Base-by-base conservation (phyloP, 2,888 invertebrate species). In the Sisyra terminalis region DNA sequence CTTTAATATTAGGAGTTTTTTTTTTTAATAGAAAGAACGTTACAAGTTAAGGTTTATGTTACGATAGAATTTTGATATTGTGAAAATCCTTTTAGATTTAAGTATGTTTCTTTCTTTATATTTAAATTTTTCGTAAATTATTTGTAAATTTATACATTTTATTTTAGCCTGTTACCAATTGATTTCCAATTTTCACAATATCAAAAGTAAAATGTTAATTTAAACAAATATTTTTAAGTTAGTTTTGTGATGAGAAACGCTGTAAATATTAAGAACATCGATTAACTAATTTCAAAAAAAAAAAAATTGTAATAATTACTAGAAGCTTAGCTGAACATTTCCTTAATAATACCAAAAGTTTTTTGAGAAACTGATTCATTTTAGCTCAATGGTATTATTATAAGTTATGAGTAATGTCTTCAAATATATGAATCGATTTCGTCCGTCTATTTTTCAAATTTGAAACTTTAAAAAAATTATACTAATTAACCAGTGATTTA, bases 241-340 rank as follows among this genome's bases (percentile, higher is more conserved):
- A 34, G 15, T 11, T n/a, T 17, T 30, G 18, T 30, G 39, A 39
- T 39, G 39, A 39, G 39, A 39, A 39, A 30, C 14, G 38, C 16
- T 39, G 39, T 39, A 39, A 15, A 39, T 39, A 39, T 39, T 29
- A 14, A 30, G 18, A 30, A 39, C 39, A 39, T 39, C 39, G 39
- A 39, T 30, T 29, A 39, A 37, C 24, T 24, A 24, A 5, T 24
- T 24, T 24, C 24, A 24, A 24, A 24, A 24, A 24, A 24, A 24
- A 24, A 24, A 24, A 24, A 24, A 24, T 24, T 5, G 7, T 24
- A 24, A 24, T 24, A 24, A n/a, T n/a, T n/a, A n/a, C n/a, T 24
- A 24, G 24, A 24, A 24, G 24, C 24, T 24, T 24, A 24, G 24
- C 24, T 24, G 24, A 24, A 3, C 24, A 24, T 24, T 24, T 24